A percentile compares a stretch with the other conserved stretches of the same genome.
Conservation (phyloP, 2,113 vertebrate genomes). For the Hemibates koningsi region DNA sequence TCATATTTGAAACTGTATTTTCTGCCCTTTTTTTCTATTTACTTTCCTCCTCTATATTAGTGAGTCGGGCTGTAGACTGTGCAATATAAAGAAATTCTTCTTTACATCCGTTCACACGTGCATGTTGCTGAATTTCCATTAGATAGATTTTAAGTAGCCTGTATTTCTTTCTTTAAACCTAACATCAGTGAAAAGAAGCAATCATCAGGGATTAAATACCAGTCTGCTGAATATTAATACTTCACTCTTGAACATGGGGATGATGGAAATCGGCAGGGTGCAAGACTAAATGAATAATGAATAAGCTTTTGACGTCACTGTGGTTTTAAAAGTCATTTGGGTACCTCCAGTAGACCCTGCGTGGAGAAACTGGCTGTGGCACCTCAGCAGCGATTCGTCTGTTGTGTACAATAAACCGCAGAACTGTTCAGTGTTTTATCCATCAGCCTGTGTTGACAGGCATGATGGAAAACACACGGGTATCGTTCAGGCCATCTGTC, state of each 20-base stretch:
- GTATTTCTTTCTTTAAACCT: background rate
- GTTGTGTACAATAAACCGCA: background rate
- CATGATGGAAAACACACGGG: background rate
- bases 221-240: constrained; percentile 58
- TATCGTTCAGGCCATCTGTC: background rate
- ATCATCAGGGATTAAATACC: constrained; percentile 35
- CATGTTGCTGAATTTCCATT: background rate
- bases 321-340: constrained; percentile 42
- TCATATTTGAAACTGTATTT: background rate
- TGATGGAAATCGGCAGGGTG: constrained; percentile 31
- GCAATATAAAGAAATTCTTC: background rate
- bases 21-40: background rate
- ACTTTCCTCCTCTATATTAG: background rate
- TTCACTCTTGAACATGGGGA: constrained; percentile 16
- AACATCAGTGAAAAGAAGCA: constrained; percentile 22
- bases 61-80: background rate
- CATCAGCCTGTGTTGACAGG: background rate
- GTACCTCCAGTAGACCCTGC: background rate
- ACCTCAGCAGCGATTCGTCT: background rate
- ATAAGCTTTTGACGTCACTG: constrained; percentile 48
- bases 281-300: constrained; percentile 65
- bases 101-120: background rate
- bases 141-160: background rate
- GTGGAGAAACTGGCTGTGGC: background rate
- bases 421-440: background rate